phyloP scores from a whole-genome alignment of 2,797 vertebrate genomes.

The Geotrypetes seraphini region DNA sequence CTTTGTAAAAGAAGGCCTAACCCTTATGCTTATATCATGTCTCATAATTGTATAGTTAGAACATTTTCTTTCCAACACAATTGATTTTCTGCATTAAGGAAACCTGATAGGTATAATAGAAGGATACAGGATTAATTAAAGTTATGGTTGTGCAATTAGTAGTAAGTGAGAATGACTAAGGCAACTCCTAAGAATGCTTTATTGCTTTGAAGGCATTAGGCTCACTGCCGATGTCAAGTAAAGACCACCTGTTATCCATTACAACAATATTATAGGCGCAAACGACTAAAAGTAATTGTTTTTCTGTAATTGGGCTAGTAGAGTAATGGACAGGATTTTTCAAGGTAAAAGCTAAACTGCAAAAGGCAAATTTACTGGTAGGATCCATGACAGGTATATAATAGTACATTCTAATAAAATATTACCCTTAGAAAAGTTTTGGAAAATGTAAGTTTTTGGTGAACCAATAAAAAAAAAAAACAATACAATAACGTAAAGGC shows the following conservation, averaged over 20 bases:
- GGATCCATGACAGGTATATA: conserved; percentile 18
- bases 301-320: conserved; percentile 8
- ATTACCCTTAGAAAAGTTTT: background rate
- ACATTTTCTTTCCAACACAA: conserved; percentile 45
- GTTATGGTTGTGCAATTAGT: conserved; percentile 49
- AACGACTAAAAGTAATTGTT: conserved; percentile 9
- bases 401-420: conserved; percentile 13
- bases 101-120: conserved; percentile 46
- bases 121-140: conserved; percentile 59
- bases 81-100: conserved; percentile 50
- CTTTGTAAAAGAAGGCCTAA: too few species aligned
- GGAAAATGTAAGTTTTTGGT: too few species aligned
- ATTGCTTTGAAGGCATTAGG: conserved; percentile 20
- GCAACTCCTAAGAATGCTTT: conserved; percentile 27
- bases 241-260: conserved; percentile 32
- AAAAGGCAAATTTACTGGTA: conserved; percentile 3
- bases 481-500: too few species aligned
- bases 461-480: too few species aligned
- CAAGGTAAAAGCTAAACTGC: conserved; percentile 18
- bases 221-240: conserved; percentile 5
- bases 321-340: conserved; percentile 11
- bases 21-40: conserved; percentile 21
- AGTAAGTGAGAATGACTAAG: conserved; percentile 21
- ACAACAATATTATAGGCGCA: conserved; percentile 2
- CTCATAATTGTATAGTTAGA: conserved; percentile 49